Base-by-base conservation (phyloP, 2,888 invertebrate species). In the Herminia tarsipennalis region DNA sequence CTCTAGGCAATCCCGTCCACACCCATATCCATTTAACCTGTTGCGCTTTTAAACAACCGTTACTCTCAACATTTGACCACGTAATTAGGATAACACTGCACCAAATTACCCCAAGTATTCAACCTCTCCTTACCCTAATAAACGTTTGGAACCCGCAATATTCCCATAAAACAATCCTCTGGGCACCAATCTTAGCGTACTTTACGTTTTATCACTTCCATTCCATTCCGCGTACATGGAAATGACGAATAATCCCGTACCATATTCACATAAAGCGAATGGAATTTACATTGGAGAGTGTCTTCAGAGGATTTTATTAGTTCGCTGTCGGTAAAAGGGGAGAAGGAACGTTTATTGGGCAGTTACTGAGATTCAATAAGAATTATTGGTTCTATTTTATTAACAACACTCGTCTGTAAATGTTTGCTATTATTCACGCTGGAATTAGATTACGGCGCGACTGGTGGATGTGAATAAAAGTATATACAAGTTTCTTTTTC, bases 301-400 rank as follows among this genome's bases (percentile, higher is more conserved):
- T 62, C 64, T 70, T 46, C 12, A 43, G 51, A 56, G 51, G 39
- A 57, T 76, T 76, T 76, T 81, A 78, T 77, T 79, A 73, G 68
- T 70, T 68, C 56, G 37, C 64, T 66, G 69, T 72, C 72, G 69
- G 66, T 79, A 71, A 77, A 74, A 65, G 66, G 52, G 49, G 47
- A 36, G 34, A 48, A 61, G 65, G 64, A 64, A 57, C 72, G 70
- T 78, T 85, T 84, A 85, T 83, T 80, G 76, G 78, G 74, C 74
- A 76, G 77, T 81, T 76, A 77, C 77, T 53, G 74, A 73, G 78
- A 78, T 83, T 81, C 78, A 82, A 83, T 81, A 78, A 74, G 75
- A 71, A 76, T 78, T 82, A 83, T 80, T 77, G 73, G 62, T 51
- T 68, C 50, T 62, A 54, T 65, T 70, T 66, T 61, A 61, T 52